Base-by-base conservation (phyloP, 2,888 invertebrate genomes). In the Cecidostiba fungosa region DNA sequence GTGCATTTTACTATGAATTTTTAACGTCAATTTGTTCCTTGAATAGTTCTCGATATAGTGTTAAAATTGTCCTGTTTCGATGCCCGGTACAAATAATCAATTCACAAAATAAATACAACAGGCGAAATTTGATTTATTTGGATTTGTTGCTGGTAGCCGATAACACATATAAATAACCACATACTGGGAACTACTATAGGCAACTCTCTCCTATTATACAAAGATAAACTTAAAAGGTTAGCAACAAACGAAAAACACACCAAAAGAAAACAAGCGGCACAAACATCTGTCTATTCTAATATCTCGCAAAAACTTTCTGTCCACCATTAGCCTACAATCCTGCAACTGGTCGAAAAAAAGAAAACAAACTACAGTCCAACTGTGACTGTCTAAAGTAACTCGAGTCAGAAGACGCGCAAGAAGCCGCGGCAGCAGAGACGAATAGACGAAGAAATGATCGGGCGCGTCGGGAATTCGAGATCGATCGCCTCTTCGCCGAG, bases 401-500 rank as follows among this genome's bases (percentile, higher is more conserved):
- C 70, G 5, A 70, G n/a, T 36, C 39, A 14, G 8, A 72, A 10
- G 23, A 23, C 12, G n/a, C n/a, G n/a, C n/a, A 72, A 72, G 39
- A 72, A 72, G n/a, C 10, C 10, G 12, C 19, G 2, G 39, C 5
- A 14, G 70, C 8, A 39, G n/a, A 66, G 66, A 66, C 23, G 54
- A 36, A 73, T 32, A 73, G 23, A 39, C 39, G 59, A 43, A 81
- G 59, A n/a, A 23, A 29, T 19, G 43, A 62, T 29, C 23, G 74
- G 5, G 16, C 29, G 16, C 29, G 62, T n/a, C 29, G 74, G n/a
- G 74, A 69, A 69, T 82, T 19, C 26, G 12, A 76, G 73, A 74
- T 82, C 43, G 66, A 76, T 76, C 26, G 23, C 23, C 39, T 39
- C 39, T 50, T 62, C 1, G n/a, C 12, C 54, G 54, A 80, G 80